These are phyloP conservation scores for Ophion ventricosus DNA, from an alignment of 2,888 invertebrate genomes.

Conservation along the genomic window DNA sequence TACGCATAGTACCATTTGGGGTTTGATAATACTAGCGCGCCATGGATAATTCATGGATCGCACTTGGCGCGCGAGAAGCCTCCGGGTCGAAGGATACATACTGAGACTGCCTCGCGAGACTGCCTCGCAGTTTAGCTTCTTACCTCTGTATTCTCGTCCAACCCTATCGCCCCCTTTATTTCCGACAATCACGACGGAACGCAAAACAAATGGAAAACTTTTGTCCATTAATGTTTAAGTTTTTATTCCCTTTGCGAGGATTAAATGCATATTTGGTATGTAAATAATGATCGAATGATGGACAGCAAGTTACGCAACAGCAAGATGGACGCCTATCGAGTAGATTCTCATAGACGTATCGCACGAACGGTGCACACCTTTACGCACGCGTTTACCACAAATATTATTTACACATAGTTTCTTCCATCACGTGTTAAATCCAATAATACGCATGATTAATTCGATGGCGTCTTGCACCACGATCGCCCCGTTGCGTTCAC, in stretches of 20 bases:
- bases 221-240: conserved; percentile 3
- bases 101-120: no score
- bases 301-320: conserved; percentile 34
- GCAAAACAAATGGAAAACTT: not conserved
- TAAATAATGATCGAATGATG: conserved; percentile 27
- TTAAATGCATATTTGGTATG: conserved; percentile 39
- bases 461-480: conserved; percentile 13
- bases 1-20: no score
- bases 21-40: no score
- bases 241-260: conserved; percentile 37
- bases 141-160: not conserved
- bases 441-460: conserved; percentile 18
- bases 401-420: conserved; percentile 54
- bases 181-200: not conserved
- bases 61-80: no score
- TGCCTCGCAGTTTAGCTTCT: no score
- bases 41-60: no score
- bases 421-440: conserved; percentile 2
- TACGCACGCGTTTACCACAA: conserved; percentile 8
- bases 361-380: not conserved
- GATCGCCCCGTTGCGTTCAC: conserved; percentile 1
- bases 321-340: not conserved
- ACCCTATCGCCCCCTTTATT: not conserved
- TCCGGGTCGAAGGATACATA: no score
- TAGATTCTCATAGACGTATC: conserved; percentile 30